Evolutionary conservation across 2,888 invertebrate genomes (phyloP), one percentile per base, ranked within the genome.

Genomic region (Orthosia cruda): DNA sequence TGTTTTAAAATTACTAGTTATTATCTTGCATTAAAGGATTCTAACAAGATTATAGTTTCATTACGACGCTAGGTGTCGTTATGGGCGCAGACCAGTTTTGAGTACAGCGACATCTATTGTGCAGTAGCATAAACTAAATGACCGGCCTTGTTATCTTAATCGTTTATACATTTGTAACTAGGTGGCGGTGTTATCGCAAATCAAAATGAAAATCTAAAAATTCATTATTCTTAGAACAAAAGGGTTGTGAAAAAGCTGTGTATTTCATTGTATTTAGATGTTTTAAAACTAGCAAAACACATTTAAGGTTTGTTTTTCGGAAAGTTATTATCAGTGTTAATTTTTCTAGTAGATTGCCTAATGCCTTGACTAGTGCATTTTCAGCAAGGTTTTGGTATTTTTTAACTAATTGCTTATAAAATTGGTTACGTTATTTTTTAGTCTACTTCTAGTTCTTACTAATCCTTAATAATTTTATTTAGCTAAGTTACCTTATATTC

Each of bases 61-160:
- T n/a, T 26, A 4, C 12, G 2, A 26, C 15, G 45, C n/a, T 50
- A 61, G 81, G 20, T 80, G 65, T 55, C 65, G 52, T 40, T 52
- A 3, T 2, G 13, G 2, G 3, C 11, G 7, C 2, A 18, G 0
- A 1, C 13, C 0, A 4, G 13, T 2, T 4, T 58, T 50, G 18
- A 7, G 18, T 11, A 55, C 2, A 85, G 82, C 23, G 88, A 71
- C 90, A 91, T 88, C 90, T 91, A 66, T 86, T 80, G 84, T 69
- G 66, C 78, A 88, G 85, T 89, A 92, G 90, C 88, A 76, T 52
- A 63, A 73, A 87, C 70, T 81, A 77, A 79, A 45, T 62, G 0
- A 13, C 20, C 3, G 4, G 16, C 11, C 18, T 11, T 9, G 18
- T 20, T 9, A 3, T 12, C 20, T 18, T 7, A 32, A 12, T 69